Conservation (phyloP, 2,888 invertebrate species). For the Nomada fabriciana region DNA sequence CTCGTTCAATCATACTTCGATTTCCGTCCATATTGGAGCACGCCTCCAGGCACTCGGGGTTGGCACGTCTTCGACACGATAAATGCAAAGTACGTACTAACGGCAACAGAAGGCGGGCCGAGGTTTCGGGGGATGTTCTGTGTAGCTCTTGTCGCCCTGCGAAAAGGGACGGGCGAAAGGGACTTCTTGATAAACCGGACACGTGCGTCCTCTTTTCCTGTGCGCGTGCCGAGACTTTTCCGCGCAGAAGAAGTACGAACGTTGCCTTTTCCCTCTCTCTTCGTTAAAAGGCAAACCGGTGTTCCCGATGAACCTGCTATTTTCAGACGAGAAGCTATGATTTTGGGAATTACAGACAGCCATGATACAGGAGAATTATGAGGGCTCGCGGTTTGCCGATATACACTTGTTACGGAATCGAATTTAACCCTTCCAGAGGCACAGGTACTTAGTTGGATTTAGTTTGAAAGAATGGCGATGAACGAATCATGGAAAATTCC, state of each 20-base stretch:
- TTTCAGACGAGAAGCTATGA: slow-evolving; percentile 53
- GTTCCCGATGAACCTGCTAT: neutral
- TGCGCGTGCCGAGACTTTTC: slow-evolving; percentile 6
- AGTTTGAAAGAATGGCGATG: neutral
- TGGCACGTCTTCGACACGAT: slow-evolving; percentile 49
- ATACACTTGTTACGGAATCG: neutral
- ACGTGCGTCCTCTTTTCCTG: slow-evolving; percentile 54
- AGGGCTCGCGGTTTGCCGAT: neutral
- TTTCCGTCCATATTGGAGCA: slow-evolving; percentile 21
- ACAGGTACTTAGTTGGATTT: neutral
- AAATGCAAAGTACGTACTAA: slow-evolving; percentile 72
- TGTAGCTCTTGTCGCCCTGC: slow-evolving; percentile 24
- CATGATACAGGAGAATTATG: slow-evolving; percentile 13
- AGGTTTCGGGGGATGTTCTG: slow-evolving; percentile 49
- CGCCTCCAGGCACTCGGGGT: slow-evolving; percentile 5
- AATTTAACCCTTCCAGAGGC: neutral
- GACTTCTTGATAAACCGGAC: slow-evolving; percentile 63
- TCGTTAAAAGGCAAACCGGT: neutral
- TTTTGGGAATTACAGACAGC: slow-evolving; percentile 60
- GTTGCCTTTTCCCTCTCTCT: neutral
- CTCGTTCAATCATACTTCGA: slow-evolving; percentile 59
- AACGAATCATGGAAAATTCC: slow-evolving; percentile 5
- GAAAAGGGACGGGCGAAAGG: slow-evolving; percentile 33
- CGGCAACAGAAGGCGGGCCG: slow-evolving; percentile 60
- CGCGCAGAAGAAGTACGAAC: slow-evolving; percentile 18